phyloP scores from a whole-genome alignment of 2,888 invertebrate species.

The Dicranocentrus wangi region DNA sequence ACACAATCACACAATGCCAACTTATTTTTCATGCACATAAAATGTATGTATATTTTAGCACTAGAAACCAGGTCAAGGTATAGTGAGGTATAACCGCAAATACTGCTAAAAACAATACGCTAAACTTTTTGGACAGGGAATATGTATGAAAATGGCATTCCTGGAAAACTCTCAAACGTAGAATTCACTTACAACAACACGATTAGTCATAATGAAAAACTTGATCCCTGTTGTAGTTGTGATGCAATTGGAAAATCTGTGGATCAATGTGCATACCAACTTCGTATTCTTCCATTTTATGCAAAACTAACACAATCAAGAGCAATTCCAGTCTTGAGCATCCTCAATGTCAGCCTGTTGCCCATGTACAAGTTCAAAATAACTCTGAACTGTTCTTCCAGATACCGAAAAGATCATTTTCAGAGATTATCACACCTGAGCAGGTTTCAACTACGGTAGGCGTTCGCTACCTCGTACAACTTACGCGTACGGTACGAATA shows the following conservation, averaged over 20 bases:
- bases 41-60: background rate
- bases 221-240: too few relatives aligned
- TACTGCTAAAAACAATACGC: too few relatives aligned
- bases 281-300: background rate
- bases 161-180: constrained; percentile 3
- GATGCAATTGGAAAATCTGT: too few relatives aligned
- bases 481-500: too few relatives aligned
- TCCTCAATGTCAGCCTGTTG: background rate
- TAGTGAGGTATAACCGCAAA: constrained; percentile 11
- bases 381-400: constrained; percentile 45
- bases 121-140: background rate
- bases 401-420: constrained; percentile 51
- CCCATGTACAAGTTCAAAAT: background rate
- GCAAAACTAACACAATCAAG: too few relatives aligned
- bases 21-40: constrained; percentile 1
- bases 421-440: constrained; percentile 43
- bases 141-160: background rate
- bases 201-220: too few relatives aligned
- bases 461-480: too few relatives aligned
- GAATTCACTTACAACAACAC: too few relatives aligned
- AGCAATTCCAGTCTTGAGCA: background rate
- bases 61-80: constrained; percentile 22
- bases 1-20: too few relatives aligned
- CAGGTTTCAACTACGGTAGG: background rate
- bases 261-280: background rate